Conservation (phyloP, 2,797 vertebrate genomes). For the Sebastes ruberrimus region DNA sequence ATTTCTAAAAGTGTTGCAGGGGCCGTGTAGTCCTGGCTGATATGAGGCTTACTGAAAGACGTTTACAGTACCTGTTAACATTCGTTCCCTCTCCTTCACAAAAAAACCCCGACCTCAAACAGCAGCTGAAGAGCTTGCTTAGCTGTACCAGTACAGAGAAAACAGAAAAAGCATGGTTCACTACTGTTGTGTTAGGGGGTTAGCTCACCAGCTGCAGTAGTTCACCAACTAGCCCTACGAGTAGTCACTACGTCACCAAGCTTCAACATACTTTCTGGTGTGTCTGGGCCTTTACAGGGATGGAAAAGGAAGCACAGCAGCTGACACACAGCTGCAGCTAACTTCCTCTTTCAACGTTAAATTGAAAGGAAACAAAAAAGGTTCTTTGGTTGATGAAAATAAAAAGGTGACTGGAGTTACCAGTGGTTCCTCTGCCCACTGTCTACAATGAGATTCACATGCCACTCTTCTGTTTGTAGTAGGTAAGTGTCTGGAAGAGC, state of each 20-base stretch:
- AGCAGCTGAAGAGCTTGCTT: background rate
- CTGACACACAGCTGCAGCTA: background rate
- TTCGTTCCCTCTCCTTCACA: background rate
- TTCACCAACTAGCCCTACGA: background rate
- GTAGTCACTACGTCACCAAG: background rate
- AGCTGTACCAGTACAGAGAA: background rate
- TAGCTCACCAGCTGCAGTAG: background rate
- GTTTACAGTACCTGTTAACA: background rate
- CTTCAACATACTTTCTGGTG: background rate
- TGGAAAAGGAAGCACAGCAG: background rate
- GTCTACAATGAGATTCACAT: too few relatives aligned
- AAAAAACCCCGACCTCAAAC: background rate
- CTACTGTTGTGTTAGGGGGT: background rate
- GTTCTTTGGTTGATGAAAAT: constrained; percentile 41
- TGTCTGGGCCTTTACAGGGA: background rate
- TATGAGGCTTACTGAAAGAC: background rate
- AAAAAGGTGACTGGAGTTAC: constrained; percentile 15
- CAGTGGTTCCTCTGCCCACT: too few relatives aligned
- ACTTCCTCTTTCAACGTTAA: background rate
- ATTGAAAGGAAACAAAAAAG: background rate
- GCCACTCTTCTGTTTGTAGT: too few relatives aligned
- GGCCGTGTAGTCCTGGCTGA: background rate
- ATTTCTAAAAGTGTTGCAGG: background rate
- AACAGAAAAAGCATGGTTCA: background rate
- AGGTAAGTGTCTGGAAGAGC: too few relatives aligned